phyloP scores from a whole-genome alignment of 2,797 vertebrate species.

The Melanotaenia nigrans region DNA sequence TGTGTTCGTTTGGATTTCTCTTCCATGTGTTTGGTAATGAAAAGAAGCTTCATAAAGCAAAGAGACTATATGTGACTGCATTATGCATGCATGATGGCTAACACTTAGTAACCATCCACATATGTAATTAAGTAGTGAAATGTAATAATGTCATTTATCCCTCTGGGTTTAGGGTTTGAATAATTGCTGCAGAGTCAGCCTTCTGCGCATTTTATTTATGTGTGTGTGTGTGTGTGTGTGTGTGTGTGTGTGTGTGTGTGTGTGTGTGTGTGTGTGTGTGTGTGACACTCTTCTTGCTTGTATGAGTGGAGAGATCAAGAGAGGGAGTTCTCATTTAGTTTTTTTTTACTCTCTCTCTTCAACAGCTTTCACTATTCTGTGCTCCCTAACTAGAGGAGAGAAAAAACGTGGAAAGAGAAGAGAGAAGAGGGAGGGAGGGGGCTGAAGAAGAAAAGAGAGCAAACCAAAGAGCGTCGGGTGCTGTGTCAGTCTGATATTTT shows the following conservation, averaged over 20 bases:
- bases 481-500: slow-evolving; percentile 86
- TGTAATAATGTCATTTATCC: slow-evolving; percentile 79
- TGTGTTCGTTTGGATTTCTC: slow-evolving; percentile 42
- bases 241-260: background rate
- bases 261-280: background rate
- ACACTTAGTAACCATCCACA: slow-evolving; percentile 76
- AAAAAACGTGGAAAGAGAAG: slow-evolving; percentile 52
- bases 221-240: slow-evolving; percentile 13
- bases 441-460: slow-evolving; percentile 67
- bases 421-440: background rate
- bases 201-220: slow-evolving; percentile 64
- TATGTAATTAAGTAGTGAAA: slow-evolving; percentile 80
- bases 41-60: slow-evolving; percentile 63
- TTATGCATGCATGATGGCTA: slow-evolving; percentile 71
- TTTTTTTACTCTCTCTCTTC: slow-evolving; percentile 76
- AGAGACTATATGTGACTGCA: slow-evolving; percentile 59
- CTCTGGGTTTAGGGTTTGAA: slow-evolving; percentile 76
- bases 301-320: slow-evolving; percentile 53
- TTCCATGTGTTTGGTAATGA: slow-evolving; percentile 47
- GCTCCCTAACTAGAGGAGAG: slow-evolving; percentile 67
- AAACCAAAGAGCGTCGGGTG: slow-evolving; percentile 73
- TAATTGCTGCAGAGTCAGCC: slow-evolving; percentile 81
- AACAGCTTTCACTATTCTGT: slow-evolving; percentile 84
- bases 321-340: slow-evolving; percentile 66
- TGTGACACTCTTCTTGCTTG: background rate